Evolutionary conservation across 2,888 invertebrate genomes (phyloP), one percentile per base, ranked within the genome.

Genomic region (Drosophila diplacantha): DNA sequence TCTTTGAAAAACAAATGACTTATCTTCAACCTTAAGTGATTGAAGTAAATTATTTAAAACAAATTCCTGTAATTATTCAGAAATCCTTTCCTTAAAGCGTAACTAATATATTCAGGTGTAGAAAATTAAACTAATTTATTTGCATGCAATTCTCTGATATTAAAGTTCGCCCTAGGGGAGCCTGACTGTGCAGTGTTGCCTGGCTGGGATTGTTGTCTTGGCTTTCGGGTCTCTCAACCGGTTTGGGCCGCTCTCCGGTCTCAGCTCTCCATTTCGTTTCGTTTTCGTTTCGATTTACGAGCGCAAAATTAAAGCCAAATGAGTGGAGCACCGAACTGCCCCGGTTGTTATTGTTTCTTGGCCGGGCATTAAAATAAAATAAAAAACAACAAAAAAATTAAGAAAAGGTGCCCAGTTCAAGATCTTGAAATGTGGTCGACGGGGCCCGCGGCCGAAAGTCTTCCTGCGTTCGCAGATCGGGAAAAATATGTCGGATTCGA

Each of bases 211-310:
- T 59, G 59, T 65, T 64, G 62, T 38, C 51, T 61, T 60, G 61
- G 61, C 56, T 63, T 57, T 51, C 50, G 63, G 63, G 63, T 61
- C 24, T 39, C 52, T 32, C 57, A 46, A 46, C 55, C 59, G 55
- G 63, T 64, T 55, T 57, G 26, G 20, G 51, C 24, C 41, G 52
- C 54, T 49, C 78, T 68, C 62, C 53, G 47, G 31, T 60, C 63
- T 65, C 35, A 39, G 68, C 62, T 69, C 60, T 69, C 60, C 78
- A 71, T 76, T 77, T 69, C 71, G 72, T 78, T 81, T 78, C 83
- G 76, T 83, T 84, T 84, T 84, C 84, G 74, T 83, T 82, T 83
- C 77, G 72, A 83, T 83, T 81, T 83, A 78, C 74, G 81, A 84
- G 81, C 74, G 63, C 72, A 83, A 81, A 79, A 79, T 81, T 69